Evolutionary conservation across 2,113 vertebrate genomes (phyloP).

Genomic region (Picathartes gymnocephalus): DNA sequence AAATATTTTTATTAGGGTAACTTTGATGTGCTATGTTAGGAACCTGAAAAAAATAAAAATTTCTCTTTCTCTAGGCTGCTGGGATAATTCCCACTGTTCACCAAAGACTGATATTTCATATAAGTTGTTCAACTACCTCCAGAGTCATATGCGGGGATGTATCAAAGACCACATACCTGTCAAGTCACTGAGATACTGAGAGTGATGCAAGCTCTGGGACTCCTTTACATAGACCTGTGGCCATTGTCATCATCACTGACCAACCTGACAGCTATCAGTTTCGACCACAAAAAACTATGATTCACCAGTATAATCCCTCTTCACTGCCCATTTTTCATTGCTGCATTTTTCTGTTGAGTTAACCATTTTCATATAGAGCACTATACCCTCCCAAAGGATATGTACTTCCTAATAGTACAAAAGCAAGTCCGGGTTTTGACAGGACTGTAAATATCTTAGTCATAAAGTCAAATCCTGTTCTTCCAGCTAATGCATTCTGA

Average conservation of each 20-base stretch:
- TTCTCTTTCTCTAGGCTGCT: neutral
- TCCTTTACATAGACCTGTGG: conserved; percentile 15
- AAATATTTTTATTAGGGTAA: neutral
- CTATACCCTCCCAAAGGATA: conserved; percentile 20
- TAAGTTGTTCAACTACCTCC: conserved; percentile 8
- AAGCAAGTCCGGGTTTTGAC: conserved; percentile 26
- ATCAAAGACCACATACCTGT: conserved; percentile 27
- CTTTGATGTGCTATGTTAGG: neutral
- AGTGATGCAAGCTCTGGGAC: conserved; percentile 21
- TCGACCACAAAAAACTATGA: neutral
- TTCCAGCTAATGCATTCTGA: neutral
- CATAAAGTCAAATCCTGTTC: conserved; percentile 41
- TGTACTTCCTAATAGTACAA: neutral
- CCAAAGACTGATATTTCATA: conserved; percentile 43
- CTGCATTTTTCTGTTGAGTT: conserved; percentile 10
- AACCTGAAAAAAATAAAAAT: neutral
- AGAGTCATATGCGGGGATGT: neutral
- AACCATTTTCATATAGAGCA: conserved; percentile 21
- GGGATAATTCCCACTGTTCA: conserved; percentile 15
- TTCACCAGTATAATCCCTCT: neutral
- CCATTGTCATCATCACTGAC: conserved; percentile 9
- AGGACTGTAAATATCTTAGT: conserved; percentile 48
- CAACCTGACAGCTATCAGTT: conserved; percentile 51
- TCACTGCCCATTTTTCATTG: conserved; percentile 12
- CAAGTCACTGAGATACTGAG: conserved; percentile 7